These are phyloP conservation scores for Andrena trimmerana DNA, from an alignment of 2,888 invertebrate genomes.

Conservation along the genomic window DNA sequence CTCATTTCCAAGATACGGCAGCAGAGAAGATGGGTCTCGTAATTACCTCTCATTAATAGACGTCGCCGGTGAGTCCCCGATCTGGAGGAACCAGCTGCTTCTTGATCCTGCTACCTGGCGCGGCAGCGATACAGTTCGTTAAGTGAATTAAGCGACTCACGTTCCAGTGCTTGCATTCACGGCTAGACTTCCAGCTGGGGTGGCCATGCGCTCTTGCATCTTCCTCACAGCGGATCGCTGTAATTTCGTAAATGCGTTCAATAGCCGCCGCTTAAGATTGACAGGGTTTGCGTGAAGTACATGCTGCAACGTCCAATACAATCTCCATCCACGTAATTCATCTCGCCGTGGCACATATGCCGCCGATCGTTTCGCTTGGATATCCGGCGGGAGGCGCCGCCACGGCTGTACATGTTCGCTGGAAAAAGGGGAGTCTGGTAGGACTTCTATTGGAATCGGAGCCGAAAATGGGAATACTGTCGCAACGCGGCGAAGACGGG, in stretches of 20 bases:
- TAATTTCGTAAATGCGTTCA: conserved; percentile 73
- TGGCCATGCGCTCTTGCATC: conserved; percentile 47
- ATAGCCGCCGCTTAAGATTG: conserved; percentile 46
- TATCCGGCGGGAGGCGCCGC: conserved; percentile 5
- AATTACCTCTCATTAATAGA: conserved; percentile 67
- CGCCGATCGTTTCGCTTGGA: conserved; percentile 27
- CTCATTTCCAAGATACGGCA: conserved; percentile 42
- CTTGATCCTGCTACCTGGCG: conserved; percentile 29
- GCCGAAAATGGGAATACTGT: conserved; percentile 18
- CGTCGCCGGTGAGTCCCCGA: conserved; percentile 35
- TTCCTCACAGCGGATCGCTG: conserved; percentile 58
- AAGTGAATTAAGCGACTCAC: conserved; percentile 73
- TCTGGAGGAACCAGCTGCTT: conserved; percentile 15
- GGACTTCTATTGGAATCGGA: conserved; percentile 22
- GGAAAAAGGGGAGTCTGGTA: conserved; percentile 34
- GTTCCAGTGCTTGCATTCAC: conserved; percentile 24
- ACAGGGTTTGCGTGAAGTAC: conserved; percentile 30
- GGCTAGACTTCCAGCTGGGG: conserved; percentile 21
- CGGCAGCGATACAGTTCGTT: conserved; percentile 55
- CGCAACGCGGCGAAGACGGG: conserved; percentile 29
- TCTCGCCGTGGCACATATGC: conserved; percentile 37
- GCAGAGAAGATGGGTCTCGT: conserved; percentile 16
- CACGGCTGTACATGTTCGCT: not conserved
- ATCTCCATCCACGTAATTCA: conserved; percentile 65
- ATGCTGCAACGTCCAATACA: conserved; percentile 37